Conservation (phyloP, 92 coral and sea anemone species). For the Siderastrea radians region DNA sequence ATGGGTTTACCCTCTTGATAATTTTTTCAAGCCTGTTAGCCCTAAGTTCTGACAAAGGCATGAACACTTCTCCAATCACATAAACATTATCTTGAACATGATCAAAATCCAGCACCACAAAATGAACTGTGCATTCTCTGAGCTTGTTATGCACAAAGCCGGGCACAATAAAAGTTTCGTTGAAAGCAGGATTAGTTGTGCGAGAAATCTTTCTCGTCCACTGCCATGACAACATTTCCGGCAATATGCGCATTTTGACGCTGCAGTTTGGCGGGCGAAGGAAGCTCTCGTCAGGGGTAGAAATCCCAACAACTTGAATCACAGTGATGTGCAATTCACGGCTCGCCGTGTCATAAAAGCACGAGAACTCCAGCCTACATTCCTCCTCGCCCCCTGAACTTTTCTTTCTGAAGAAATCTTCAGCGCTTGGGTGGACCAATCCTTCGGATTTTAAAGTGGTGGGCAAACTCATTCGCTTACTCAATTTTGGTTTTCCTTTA, state of each 20-base stretch:
- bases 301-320: slow-evolving; percentile 82
- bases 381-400: slow-evolving; percentile 37
- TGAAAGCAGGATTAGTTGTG: slow-evolving; percentile 86
- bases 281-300: slow-evolving; percentile 86
- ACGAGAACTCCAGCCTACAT: slow-evolving; percentile 81
- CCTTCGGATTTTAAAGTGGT: slow-evolving; percentile 42
- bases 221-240: slow-evolving; percentile 91
- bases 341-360: slow-evolving; percentile 92
- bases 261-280: slow-evolving; percentile 92
- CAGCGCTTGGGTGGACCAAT: slow-evolving; percentile 78
- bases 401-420: slow-evolving; percentile 65
- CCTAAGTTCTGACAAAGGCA: slow-evolving; percentile 88
- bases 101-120: slow-evolving; percentile 94
- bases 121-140: slow-evolving; percentile 91
- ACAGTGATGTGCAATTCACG: slow-evolving; percentile 95
- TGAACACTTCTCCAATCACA: slow-evolving; percentile 92
- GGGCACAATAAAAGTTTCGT: slow-evolving; percentile 94
- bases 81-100: slow-evolving; percentile 93
- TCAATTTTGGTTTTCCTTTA: slow-evolving; percentile 44
- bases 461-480: slow-evolving; percentile 80
- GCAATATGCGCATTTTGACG: slow-evolving; percentile 92
- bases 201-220: slow-evolving; percentile 92
- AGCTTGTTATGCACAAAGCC: slow-evolving; percentile 97
- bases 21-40: slow-evolving; percentile 92
- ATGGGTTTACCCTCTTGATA: slow-evolving; percentile 83